Conservation (phyloP, 2,888 invertebrate genomes). For the Limulus polyphemus region DNA sequence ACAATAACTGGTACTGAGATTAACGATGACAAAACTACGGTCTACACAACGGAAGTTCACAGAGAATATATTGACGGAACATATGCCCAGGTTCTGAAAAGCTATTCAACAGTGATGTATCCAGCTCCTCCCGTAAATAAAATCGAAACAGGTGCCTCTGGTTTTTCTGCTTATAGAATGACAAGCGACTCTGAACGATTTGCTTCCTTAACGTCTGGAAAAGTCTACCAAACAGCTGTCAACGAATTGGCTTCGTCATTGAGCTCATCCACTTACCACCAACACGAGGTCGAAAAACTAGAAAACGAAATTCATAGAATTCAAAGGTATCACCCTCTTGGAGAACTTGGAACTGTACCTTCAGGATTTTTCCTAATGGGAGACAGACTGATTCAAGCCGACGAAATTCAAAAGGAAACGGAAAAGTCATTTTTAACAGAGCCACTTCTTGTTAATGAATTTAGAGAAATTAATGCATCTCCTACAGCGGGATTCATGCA, state of each 20-base stretch:
- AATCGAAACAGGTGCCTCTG: no score
- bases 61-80: constrained; percentile 19
- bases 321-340: no score
- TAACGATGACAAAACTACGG: constrained; percentile 17
- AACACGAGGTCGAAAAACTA: neutral
- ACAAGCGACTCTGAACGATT: constrained; percentile 10
- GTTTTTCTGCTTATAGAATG: no score
- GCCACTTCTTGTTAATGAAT: neutral
- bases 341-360: neutral
- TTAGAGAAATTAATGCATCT: neutral
- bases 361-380: no score
- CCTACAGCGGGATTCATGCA: neutral
- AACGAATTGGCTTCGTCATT: constrained; percentile 1
- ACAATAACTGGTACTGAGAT: constrained; percentile 17
- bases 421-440: neutral
- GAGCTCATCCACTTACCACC: neutral
- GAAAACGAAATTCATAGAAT: neutral
- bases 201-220: constrained; percentile 23
- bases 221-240: constrained; percentile 24
- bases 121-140: constrained; percentile 1
- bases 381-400: no score
- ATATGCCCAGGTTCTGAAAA: constrained; percentile 19
- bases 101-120: constrained; percentile 13
- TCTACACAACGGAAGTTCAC: constrained; percentile 17
- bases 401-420: no score